A percentile compares a stretch with the other conserved stretches of the same genome.
Conservation (phyloP, 1,140 invertebrate species). For the Heliconius nattereri region DNA sequence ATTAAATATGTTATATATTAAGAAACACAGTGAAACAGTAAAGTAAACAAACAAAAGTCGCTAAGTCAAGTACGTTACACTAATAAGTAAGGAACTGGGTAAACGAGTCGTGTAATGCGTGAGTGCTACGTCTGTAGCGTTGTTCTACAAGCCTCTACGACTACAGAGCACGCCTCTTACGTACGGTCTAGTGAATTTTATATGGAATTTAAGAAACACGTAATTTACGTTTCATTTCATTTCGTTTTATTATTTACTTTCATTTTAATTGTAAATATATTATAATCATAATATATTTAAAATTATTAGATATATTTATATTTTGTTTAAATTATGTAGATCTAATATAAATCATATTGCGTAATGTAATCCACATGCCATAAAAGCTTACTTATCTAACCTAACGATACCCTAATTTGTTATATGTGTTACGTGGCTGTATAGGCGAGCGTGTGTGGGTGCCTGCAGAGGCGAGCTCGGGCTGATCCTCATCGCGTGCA, state of each 20-base stretch:
- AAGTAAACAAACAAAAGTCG: neutral
- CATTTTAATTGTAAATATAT: neutral
- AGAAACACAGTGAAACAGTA: neutral
- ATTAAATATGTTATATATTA: neutral
- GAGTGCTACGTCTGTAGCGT: slow-evolving; percentile 29
- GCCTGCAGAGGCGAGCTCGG: slow-evolving; percentile 64
- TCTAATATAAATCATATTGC: neutral
- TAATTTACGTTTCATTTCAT: neutral
- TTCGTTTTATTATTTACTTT: neutral
- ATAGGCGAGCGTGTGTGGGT: slow-evolving; percentile 51
- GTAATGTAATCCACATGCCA: neutral
- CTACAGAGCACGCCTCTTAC: neutral
- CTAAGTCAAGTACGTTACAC: neutral
- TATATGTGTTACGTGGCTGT: slow-evolving; percentile 27
- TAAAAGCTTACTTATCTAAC: neutral
- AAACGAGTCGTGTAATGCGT: slow-evolving; percentile 14
- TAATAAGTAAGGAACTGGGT: slow-evolving; percentile 15
- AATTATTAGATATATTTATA: too few relatives aligned
- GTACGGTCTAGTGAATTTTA: neutral
- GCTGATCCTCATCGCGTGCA: slow-evolving; percentile 65
- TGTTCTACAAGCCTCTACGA: slow-evolving; percentile 26
- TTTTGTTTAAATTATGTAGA: neutral
- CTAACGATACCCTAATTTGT: slow-evolving; percentile 22
- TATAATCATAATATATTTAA: too few relatives aligned
- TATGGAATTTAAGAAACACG: neutral